These are phyloP conservation scores for Platerodrilus igneus DNA, from an alignment of 2,888 invertebrate species.

Conservation along the genomic window DNA sequence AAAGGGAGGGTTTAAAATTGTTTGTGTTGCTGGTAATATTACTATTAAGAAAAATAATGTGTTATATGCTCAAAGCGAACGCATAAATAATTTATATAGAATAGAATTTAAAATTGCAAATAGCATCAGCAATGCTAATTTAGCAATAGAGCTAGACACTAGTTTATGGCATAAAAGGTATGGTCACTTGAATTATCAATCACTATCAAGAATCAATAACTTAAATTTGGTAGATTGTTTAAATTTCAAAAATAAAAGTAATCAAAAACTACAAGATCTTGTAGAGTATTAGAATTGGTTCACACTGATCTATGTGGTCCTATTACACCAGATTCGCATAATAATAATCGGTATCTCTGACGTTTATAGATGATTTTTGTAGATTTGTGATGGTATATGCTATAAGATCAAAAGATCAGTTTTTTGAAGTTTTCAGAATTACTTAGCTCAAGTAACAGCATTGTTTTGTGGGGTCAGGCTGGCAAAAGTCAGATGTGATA, in stretches of 20 bases:
- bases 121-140: neutral
- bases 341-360: neutral
- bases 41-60: too few relatives aligned
- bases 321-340: too few relatives aligned
- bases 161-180: too few relatives aligned
- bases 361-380: neutral
- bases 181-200: too few relatives aligned
- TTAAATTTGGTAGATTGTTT: conserved; percentile 6
- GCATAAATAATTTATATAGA: conserved; percentile 3
- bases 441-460: conserved; percentile 4
- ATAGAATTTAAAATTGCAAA: neutral
- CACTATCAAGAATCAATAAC: neutral
- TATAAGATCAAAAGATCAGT: neutral
- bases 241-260: too few relatives aligned
- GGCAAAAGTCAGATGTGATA: conserved; percentile 10
- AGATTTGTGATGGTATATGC: too few relatives aligned
- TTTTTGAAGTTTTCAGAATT: neutral
- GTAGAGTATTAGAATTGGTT: too few relatives aligned
- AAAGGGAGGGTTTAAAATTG: conserved; percentile 7
- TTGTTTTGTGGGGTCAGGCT: neutral
- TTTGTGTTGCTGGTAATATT: neutral
- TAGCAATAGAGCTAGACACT: conserved; percentile 31
- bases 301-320: too few relatives aligned
- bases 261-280: too few relatives aligned
- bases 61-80: conserved; percentile 1